These are phyloP conservation scores for Chrosomus eos DNA, from an alignment of 2,797 vertebrate genomes.

Conservation along the genomic window DNA sequence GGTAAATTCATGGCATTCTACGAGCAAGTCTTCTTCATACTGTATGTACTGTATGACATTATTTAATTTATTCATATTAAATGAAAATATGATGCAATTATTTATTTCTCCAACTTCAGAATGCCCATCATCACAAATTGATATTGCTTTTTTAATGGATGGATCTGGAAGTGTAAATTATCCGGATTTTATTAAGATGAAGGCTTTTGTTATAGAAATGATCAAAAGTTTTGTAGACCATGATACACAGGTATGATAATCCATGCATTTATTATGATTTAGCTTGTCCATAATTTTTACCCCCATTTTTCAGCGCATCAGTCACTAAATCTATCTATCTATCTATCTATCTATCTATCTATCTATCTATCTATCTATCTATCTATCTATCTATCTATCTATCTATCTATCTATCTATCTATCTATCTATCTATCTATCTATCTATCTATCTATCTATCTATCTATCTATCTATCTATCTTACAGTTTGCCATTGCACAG, in stretches of 20 bases:
- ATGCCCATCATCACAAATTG: slow-evolving; percentile 61
- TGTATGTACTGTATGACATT: not conserved
- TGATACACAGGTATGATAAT: slow-evolving; percentile 62
- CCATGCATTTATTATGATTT: not conserved
- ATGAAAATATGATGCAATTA: not conserved
- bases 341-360: not conserved
- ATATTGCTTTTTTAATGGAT: slow-evolving; percentile 77
- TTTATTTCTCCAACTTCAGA: slow-evolving; percentile 56
- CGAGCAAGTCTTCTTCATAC: not conserved
- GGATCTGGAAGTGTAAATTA: slow-evolving; percentile 65
- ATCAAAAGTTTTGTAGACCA: slow-evolving; percentile 35
- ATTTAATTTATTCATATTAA: not conserved
- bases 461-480: not conserved
- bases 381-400: not conserved
- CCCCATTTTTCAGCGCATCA: not conserved
- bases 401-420: no score
- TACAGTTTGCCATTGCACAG: slow-evolving; percentile 72
- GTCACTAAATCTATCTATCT: no score
- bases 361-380: not conserved
- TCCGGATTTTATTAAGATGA: slow-evolving; percentile 55
- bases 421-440: no score
- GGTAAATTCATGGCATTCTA: slow-evolving; percentile 49
- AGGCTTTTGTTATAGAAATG: slow-evolving; percentile 66
- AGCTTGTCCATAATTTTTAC: not conserved
- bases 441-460: no score